Percentiles rank a stretch among this genome's conserved stretches.
Conservation (phyloP, 2,888 invertebrate genomes). For the Conomelus anceps region DNA sequence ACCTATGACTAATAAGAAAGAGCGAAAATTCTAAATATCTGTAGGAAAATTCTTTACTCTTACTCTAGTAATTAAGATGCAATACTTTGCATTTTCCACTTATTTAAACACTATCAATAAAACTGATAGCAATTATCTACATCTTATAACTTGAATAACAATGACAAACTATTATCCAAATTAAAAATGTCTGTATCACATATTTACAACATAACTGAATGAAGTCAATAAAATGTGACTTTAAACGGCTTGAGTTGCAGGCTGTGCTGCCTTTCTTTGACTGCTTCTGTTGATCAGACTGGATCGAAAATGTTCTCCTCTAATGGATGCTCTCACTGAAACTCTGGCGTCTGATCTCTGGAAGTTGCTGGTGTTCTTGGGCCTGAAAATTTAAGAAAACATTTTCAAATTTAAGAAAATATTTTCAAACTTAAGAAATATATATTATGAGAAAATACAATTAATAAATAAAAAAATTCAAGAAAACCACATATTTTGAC, state of each 20-base stretch:
- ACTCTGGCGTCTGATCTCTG: slow-evolving; percentile 40
- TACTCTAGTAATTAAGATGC: not conserved
- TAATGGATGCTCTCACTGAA: slow-evolving; percentile 54
- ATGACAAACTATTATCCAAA: not conserved
- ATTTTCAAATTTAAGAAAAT: not conserved
- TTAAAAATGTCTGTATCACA: not conserved
- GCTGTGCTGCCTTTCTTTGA: not conserved
- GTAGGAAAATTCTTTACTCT: not conserved
- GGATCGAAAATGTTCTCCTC: slow-evolving; percentile 49
- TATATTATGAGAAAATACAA: not conserved
- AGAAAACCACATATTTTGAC: too few species aligned
- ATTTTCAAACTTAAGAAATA: not conserved
- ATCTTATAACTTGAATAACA: not conserved
- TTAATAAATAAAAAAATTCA: too few species aligned
- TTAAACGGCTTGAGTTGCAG: not conserved
- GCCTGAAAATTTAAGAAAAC: slow-evolving; percentile 3
- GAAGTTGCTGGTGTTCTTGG: slow-evolving; percentile 25
- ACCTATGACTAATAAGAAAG: not conserved
- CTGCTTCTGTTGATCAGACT: slow-evolving; percentile 31
- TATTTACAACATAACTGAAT: not conserved
- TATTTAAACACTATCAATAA: not conserved
- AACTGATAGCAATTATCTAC: not conserved
- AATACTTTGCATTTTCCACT: not conserved
- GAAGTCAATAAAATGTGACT: not conserved
- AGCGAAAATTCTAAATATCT: not conserved